Percentiles rank a stretch among this genome's conserved stretches.
These are phyloP conservation scores for Platyura marginata DNA, from an alignment of 1,140 invertebrate genomes.

Conservation along the genomic window DNA sequence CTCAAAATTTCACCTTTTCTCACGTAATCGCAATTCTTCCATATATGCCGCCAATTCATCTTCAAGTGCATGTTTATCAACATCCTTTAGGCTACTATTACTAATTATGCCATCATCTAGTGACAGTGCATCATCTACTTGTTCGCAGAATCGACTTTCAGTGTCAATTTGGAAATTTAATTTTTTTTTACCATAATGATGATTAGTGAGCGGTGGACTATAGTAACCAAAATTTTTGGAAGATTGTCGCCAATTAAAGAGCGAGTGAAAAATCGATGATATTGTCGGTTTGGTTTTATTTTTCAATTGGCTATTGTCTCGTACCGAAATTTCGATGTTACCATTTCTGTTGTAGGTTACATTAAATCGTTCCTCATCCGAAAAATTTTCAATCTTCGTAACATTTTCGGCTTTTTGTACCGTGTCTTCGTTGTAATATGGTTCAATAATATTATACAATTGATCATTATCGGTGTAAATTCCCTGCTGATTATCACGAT, in stretches of 20 bases:
- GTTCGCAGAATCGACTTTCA: background rate
- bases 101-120: conserved; percentile 11
- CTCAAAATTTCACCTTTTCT: conserved; percentile 3
- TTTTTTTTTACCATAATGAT: background rate
- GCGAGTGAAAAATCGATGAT: background rate
- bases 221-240: background rate
- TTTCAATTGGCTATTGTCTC: background rate
- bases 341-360: background rate
- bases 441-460: background rate
- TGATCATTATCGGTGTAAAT: too few species aligned
- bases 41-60: conserved; percentile 25
- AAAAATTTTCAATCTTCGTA: too few species aligned
- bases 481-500: too few species aligned
- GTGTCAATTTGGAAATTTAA: background rate
- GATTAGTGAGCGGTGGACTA: background rate
- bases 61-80: conserved; percentile 20
- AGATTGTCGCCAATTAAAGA: background rate
- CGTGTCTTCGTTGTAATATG: background rate
- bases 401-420: too few species aligned
- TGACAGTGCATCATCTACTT: background rate
- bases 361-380: background rate
- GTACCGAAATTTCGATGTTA: background rate
- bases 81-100: conserved; percentile 24
- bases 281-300: background rate
- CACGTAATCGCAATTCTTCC: conserved; percentile 14